Percentiles rank a stretch among this genome's conserved stretches.
These are phyloP conservation scores for Aplysina aerophoba DNA, from an alignment of 37 sponge, comb jelly and placozoan species.

Conservation along the genomic window DNA sequence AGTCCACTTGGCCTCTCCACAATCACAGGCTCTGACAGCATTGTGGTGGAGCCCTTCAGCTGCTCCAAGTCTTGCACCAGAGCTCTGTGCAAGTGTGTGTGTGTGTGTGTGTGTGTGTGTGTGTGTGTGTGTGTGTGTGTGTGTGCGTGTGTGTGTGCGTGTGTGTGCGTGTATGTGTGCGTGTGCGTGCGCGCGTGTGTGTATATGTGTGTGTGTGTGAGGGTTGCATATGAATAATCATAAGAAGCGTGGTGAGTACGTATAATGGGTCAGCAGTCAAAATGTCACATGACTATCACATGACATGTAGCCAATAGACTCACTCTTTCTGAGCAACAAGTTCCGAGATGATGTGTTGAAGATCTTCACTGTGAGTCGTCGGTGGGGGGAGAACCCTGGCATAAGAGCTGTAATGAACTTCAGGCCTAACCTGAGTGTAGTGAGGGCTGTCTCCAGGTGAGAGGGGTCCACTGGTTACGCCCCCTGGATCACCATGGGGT, in stretches of 20 bases:
- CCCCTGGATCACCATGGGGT: too few relatives aligned
- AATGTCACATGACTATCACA: neutral
- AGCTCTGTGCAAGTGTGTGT: neutral
- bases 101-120: slow-evolving; percentile 14
- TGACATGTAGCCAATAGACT: neutral
- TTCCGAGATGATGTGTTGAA: neutral
- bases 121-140: neutral
- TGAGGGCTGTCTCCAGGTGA: neutral
- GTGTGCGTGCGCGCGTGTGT: slow-evolving; percentile 25
- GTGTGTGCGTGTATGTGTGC: slow-evolving; percentile 4
- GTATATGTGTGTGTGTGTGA: neutral
- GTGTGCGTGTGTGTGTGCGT: slow-evolving; percentile 11
- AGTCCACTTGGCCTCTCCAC: neutral
- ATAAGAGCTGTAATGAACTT: neutral
- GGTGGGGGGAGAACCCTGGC: slow-evolving; percentile 3
- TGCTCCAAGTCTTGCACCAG: slow-evolving; percentile 25
- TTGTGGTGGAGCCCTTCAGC: neutral
- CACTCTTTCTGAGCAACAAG: slow-evolving; percentile 24
- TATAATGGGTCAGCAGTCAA: neutral
- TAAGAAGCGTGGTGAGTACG: too few relatives aligned
- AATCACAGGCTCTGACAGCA: neutral
- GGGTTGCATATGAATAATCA: too few relatives aligned
- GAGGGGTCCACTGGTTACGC: too few relatives aligned
- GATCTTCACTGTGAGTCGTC: neutral
- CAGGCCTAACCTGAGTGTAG: neutral